These are phyloP conservation scores for Anoplophora glabripennis DNA, from an alignment of 1,140 invertebrate genomes.

Conservation along the genomic window DNA sequence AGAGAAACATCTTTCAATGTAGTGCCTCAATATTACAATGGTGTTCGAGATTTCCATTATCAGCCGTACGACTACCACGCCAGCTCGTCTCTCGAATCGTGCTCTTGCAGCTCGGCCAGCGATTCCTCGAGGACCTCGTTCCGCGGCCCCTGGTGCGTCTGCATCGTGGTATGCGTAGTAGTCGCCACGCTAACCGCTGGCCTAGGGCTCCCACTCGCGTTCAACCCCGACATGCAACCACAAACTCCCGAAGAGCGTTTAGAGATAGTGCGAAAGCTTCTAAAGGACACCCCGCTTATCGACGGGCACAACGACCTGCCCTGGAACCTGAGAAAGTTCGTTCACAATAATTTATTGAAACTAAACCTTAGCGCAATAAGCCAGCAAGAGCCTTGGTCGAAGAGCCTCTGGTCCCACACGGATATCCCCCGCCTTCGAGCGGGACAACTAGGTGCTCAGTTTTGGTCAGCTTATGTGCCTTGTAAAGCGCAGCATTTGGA, in stretches of 20 bases:
- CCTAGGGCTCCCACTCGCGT: conserved; percentile 41
- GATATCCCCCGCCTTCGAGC: conserved; percentile 78
- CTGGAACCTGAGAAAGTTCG: conserved; percentile 78
- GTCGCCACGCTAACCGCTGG: conserved; percentile 41
- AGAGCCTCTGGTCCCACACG: conserved; percentile 80
- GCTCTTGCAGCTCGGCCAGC: conserved; percentile 39
- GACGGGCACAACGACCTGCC: conserved; percentile 87
- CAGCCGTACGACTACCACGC: conserved; percentile 33
- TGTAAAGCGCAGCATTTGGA: conserved; percentile 79
- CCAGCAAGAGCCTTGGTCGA: conserved; percentile 73
- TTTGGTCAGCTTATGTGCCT: conserved; percentile 79
- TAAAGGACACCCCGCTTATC: conserved; percentile 60
- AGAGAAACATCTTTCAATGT: conserved; percentile 39
- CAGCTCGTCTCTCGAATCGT: conserved; percentile 34
- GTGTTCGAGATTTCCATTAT: conserved; percentile 27
- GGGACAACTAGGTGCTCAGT: conserved; percentile 81
- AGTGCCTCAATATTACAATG: conserved; percentile 38
- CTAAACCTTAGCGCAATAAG: conserved; percentile 75
- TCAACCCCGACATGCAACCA: conserved; percentile 28
- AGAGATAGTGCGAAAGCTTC: conserved; percentile 47
- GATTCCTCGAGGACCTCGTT: conserved; percentile 30
- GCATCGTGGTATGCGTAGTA: conserved; percentile 44
- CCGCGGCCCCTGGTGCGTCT: conserved; percentile 43
- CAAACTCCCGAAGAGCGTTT: conserved; percentile 37
- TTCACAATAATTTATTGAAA: conserved; percentile 75